Evolutionary conservation across 2,113 vertebrate species (phyloP).

Genomic region (Laticauda laticaudata): DNA sequence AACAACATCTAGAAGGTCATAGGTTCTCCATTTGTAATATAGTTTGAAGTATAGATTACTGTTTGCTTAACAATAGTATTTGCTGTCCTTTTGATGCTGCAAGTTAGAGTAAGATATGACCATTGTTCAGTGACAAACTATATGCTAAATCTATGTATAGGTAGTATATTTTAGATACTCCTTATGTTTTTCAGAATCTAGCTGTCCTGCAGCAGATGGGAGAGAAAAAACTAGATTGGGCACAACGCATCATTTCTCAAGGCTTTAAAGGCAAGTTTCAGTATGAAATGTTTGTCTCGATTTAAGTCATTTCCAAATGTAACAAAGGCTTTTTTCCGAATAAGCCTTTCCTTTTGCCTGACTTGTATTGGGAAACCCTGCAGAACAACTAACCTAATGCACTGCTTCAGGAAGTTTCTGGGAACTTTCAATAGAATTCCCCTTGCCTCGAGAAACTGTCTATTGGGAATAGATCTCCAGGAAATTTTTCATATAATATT

Average conservation of each 20-base stretch:
- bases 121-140: neutral
- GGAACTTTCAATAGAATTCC: neutral
- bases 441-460: neutral
- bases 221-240: constrained; percentile 82
- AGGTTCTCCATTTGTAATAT: neutral
- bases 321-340: neutral
- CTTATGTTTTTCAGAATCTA: constrained; percentile 78
- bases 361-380: neutral
- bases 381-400: neutral
- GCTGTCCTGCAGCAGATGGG: constrained; percentile 80
- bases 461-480: neutral
- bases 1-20: neutral
- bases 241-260: constrained; percentile 79
- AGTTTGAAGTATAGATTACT: neutral
- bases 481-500: neutral
- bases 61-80: neutral
- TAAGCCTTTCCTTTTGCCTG: neutral
- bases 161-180: constrained; percentile 20
- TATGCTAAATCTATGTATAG: neutral
- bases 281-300: neutral
- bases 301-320: neutral
- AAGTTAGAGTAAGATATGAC: neutral
- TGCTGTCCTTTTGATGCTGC: neutral
- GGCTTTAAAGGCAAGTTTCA: constrained; percentile 83
- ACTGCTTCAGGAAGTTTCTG: fast-evolving